These are phyloP conservation scores for Zelostemma sp. DNA, from an alignment of 1,140 invertebrate genomes.

Conservation along the genomic window DNA sequence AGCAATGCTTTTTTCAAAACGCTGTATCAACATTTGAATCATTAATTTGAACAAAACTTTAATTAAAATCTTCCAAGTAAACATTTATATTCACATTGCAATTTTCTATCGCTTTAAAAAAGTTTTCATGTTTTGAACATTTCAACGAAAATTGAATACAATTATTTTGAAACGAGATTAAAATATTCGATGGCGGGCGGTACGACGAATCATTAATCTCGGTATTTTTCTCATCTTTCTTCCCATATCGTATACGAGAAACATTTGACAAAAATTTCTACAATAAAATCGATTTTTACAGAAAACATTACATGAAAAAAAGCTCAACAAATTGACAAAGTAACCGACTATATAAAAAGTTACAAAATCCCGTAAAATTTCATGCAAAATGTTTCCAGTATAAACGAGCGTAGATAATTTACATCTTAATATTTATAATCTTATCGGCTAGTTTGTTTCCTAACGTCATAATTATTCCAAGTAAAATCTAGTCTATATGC, in stretches of 20 bases:
- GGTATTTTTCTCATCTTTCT: constrained; percentile 34
- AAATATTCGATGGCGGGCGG: constrained; percentile 57
- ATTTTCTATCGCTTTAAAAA: too few species aligned
- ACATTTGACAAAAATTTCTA: too few species aligned
- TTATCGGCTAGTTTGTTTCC: constrained; percentile 55
- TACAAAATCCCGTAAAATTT: not conserved
- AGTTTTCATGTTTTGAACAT: too few species aligned
- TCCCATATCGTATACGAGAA: constrained; percentile 15
- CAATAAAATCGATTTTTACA: not conserved
- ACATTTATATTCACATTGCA: too few species aligned
- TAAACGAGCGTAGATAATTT: constrained; percentile 43
- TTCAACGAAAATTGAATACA: too few species aligned
- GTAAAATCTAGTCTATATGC: not conserved
- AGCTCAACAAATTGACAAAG: too few species aligned
- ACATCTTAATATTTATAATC: constrained; percentile 51
- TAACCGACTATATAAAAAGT: not conserved
- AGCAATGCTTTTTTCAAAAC: too few species aligned
- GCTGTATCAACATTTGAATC: too few species aligned
- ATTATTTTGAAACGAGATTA: constrained; percentile 18
- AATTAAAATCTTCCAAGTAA: too few species aligned
- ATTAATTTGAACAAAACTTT: too few species aligned
- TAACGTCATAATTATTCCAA: constrained; percentile 39
- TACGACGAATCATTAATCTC: constrained; percentile 53
- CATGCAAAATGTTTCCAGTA: not conserved
- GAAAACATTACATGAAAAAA: not conserved